Conservation (phyloP, 2,113 vertebrate genomes). For the Vidua macroura region DNA sequence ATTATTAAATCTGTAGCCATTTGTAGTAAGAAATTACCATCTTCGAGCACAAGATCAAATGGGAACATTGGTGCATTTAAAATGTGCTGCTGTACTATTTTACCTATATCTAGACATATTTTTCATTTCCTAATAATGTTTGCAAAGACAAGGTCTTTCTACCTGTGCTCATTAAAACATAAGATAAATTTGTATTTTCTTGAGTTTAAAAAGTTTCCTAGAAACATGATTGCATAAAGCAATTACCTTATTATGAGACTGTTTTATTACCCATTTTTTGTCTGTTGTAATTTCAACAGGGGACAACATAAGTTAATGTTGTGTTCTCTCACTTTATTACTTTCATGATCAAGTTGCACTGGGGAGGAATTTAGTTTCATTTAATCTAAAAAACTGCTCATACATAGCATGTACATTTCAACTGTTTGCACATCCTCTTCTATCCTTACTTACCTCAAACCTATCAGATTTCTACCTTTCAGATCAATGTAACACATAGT, state of each 20-base stretch:
- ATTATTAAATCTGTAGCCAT: neutral
- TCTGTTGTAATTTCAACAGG: neutral
- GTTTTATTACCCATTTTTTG: constrained; percentile 30
- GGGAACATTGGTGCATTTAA: neutral
- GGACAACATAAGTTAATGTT: constrained; percentile 1
- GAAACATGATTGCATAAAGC: constrained; percentile 25
- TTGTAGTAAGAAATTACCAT: neutral
- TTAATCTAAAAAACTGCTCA: neutral
- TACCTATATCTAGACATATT: neutral
- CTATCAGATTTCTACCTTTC: neutral
- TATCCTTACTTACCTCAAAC: neutral
- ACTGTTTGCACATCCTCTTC: neutral
- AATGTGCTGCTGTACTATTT: neutral
- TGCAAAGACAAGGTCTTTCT: neutral
- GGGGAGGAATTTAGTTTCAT: neutral
- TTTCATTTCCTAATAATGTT: neutral
- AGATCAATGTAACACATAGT: neutral
- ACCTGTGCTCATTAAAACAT: neutral
- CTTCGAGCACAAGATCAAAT: neutral
- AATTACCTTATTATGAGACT: constrained; percentile 27
- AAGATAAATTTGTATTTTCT: neutral
- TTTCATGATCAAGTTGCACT: constrained; percentile 28
- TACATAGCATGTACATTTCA: neutral
- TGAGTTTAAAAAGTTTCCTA: constrained; percentile 10
- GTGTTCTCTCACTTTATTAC: constrained; percentile 33